Conservation (phyloP, 1,140 invertebrate genomes). For the Trachelipus rathkii region DNA sequence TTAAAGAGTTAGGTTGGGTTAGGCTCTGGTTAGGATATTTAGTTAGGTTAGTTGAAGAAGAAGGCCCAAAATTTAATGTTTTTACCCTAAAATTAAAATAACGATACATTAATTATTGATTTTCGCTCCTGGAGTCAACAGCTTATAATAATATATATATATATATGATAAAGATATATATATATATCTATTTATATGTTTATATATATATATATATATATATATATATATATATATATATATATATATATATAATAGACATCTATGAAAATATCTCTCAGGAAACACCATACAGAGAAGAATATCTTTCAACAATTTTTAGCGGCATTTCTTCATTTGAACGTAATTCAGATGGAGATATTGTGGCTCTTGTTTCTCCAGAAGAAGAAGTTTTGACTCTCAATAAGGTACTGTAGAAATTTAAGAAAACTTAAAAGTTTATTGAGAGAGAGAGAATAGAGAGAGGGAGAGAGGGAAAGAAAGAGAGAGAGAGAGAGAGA, state of each 20-base stretch:
- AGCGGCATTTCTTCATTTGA: conserved; percentile 31
- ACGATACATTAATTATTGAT: too few relatives aligned
- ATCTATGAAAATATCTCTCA: neutral
- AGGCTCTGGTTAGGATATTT: too few relatives aligned
- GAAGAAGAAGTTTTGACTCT: conserved; percentile 35
- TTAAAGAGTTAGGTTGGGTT: too few relatives aligned
- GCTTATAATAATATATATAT: conserved; percentile 14
- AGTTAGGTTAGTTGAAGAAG: too few relatives aligned
- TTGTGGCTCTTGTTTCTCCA: conserved; percentile 36
- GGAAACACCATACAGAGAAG: neutral
- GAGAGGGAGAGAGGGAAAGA: too few relatives aligned
- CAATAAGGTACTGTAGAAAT: conserved; percentile 34
- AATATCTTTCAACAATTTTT: conserved; percentile 37
- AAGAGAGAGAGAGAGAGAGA: too few relatives aligned
- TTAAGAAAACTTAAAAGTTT: too few relatives aligned
- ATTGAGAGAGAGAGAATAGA: too few relatives aligned
- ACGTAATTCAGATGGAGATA: conserved; percentile 25
- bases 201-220: neutral
- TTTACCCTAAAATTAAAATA: too few relatives aligned
- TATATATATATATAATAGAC: neutral
- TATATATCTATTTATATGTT: too few relatives aligned
- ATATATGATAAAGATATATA: neutral
- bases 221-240: conserved; percentile 8
- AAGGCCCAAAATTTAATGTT: too few relatives aligned
- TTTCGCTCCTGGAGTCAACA: too few relatives aligned